phyloP scores from a whole-genome alignment of 2,113 vertebrate species.

The Turdus rufiventris region DNA sequence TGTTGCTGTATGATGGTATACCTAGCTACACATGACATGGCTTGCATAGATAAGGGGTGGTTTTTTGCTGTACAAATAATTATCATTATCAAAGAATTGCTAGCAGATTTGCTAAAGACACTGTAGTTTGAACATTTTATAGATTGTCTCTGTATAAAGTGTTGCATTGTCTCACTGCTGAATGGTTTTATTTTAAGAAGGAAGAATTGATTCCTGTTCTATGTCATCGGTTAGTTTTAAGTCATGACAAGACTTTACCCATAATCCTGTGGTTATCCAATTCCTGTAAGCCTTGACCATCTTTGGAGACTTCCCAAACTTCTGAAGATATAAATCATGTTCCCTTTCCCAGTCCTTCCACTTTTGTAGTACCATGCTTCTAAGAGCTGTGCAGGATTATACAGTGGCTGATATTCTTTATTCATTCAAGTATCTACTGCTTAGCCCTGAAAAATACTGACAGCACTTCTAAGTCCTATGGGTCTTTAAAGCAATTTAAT shows the following conservation, averaged over 20 bases:
- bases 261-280: background rate
- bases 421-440: background rate
- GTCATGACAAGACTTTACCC: background rate
- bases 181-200: background rate
- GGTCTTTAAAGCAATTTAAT: background rate
- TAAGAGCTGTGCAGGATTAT: background rate
- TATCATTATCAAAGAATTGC: background rate
- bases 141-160: background rate
- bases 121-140: background rate
- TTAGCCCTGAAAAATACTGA: background rate
- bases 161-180: background rate
- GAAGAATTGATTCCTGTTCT: background rate
- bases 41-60: background rate
- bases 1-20: background rate
- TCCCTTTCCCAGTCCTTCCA: background rate
- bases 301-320: background rate
- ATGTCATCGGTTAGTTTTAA: background rate
- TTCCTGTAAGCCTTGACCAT: background rate
- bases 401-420: background rate
- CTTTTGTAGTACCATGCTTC: background rate
- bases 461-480: background rate
- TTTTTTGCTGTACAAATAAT: background rate
- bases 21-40: background rate
- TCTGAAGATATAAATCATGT: background rate
- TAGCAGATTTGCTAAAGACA: background rate